A percentile compares a stretch with the other conserved stretches of the same genome.
Conservation (phyloP, 2,797 vertebrate species). For the Tolypeutes matacus region DNA sequence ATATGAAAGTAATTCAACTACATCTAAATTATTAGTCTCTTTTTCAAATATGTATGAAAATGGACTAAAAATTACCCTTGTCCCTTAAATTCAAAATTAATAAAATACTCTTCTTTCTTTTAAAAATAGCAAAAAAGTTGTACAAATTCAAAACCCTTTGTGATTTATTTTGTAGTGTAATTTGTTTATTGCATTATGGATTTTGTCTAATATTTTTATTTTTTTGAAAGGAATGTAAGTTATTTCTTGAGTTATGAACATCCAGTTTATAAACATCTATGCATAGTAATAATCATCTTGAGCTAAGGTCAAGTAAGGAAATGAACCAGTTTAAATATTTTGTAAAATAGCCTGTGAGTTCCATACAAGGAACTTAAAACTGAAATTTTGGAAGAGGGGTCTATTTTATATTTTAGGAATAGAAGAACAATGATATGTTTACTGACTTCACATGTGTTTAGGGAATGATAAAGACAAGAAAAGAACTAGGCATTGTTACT, state of each 20-base stretch:
- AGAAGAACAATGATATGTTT: not conserved
- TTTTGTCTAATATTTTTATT: not conserved
- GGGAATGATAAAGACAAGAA: not conserved
- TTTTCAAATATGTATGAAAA: not conserved
- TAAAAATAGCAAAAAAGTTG: not conserved
- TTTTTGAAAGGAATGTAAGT: not conserved
- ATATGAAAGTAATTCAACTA: not conserved
- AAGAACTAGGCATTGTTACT: not conserved
- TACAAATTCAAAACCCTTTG: not conserved
- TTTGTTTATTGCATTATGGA: not conserved
- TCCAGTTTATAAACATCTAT: too few relatives aligned
- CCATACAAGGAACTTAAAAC: not conserved
- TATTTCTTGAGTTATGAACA: too few relatives aligned
- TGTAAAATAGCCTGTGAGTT: not conserved
- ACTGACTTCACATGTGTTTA: not conserved
- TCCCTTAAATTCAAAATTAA: not conserved
- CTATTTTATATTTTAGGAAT: not conserved
- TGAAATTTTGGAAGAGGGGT: not conserved
- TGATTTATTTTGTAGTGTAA: not conserved
- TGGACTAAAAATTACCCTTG: not conserved
- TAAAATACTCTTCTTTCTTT: not conserved
- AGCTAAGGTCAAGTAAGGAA: not conserved
- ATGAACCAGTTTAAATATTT: not conserved
- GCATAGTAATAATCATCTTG: not conserved
- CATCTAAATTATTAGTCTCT: not conserved